These are phyloP conservation scores for Ladona fulva DNA, from an alignment of 1,140 invertebrate genomes.

Conservation along the genomic window DNA sequence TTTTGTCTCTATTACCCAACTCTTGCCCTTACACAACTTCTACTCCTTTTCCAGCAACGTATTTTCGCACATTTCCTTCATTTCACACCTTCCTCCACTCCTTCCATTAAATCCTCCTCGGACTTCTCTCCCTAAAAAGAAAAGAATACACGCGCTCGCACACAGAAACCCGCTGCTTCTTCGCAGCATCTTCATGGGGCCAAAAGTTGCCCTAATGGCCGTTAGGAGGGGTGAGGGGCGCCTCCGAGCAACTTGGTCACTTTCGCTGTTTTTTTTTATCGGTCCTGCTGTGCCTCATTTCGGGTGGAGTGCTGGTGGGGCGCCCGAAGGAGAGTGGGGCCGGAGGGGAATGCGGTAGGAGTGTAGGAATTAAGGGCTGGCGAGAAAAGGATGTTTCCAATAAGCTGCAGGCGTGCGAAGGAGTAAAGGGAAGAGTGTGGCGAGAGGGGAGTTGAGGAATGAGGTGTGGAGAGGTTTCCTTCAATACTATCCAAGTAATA, in stretches of 20 bases:
- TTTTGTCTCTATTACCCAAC: neutral
- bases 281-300: neutral
- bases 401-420: neutral
- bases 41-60: too few relatives aligned
- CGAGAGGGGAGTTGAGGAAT: neutral
- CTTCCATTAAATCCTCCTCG: neutral
- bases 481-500: too few relatives aligned
- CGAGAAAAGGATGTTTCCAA: slow-evolving; percentile 4
- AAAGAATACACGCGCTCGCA: too few relatives aligned
- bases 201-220: too few relatives aligned
- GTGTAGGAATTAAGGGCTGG: neutral
- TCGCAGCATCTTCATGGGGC: too few relatives aligned
- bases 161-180: too few relatives aligned
- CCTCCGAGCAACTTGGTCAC: neutral
- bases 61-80: neutral
- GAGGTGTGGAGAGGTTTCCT: neutral
- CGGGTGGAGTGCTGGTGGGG: neutral
- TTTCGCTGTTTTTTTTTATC: neutral
- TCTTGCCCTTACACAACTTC: too few relatives aligned
- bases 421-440: neutral
- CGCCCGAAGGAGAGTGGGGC: neutral
- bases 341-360: neutral
- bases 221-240: neutral
- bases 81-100: neutral
- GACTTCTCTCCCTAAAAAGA: too few relatives aligned